Conservation (phyloP, 1,140 invertebrate genomes). For the Amphibalanus amphitrite region DNA sequence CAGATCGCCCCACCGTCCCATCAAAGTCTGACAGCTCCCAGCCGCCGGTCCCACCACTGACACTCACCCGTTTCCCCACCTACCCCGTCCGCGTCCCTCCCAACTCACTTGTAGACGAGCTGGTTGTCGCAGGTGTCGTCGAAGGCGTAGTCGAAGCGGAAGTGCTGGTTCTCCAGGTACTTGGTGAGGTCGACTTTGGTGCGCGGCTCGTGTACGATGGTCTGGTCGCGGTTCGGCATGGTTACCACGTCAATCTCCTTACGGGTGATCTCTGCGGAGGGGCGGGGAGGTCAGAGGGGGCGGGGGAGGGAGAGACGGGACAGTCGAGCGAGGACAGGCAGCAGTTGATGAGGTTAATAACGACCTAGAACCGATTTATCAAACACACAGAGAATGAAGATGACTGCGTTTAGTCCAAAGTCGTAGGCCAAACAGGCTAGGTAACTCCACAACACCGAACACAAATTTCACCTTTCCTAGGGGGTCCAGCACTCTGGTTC, state of each 20-base stretch:
- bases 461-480: no score
- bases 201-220: slow-evolving; percentile 95
- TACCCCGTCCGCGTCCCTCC: no score
- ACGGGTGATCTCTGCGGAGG: slow-evolving; percentile 40
- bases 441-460: no score
- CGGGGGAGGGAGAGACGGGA: neutral
- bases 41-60: neutral
- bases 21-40: no score
- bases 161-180: slow-evolving; percentile 95
- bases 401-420: no score
- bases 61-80: neutral
- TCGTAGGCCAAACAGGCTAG: no score
- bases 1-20: no score
- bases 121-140: slow-evolving; percentile 92
- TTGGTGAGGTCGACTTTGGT: slow-evolving; percentile 96
- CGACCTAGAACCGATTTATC: no score
- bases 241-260: slow-evolving; percentile 95
- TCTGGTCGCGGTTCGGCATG: slow-evolving; percentile 82
- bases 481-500: no score
- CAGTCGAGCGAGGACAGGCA: neutral
- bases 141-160: slow-evolving; percentile 98
- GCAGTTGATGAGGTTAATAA: no score
- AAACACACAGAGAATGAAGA: no score
- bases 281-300: neutral
- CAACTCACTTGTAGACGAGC: slow-evolving; percentile 75